phyloP scores from a whole-genome alignment of 2,797 vertebrate genomes.

The Helostoma temminkii region DNA sequence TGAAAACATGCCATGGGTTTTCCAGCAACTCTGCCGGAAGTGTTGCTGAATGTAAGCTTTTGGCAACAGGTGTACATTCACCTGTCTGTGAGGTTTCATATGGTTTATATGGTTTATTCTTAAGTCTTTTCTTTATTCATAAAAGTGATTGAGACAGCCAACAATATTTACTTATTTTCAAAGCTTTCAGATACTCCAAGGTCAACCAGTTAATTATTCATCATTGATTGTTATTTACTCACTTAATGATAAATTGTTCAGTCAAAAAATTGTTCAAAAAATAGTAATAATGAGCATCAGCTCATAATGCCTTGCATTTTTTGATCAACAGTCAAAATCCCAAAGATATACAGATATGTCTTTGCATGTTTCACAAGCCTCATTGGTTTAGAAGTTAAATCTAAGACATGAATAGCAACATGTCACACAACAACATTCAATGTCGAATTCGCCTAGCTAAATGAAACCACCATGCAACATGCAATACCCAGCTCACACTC shows the following conservation, averaged over 20 bases:
- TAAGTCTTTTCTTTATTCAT: no score
- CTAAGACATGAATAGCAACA: conserved; percentile 19
- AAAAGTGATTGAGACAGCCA: background rate
- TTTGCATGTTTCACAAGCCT: background rate
- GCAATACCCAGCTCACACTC: conserved; percentile 33
- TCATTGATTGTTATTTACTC: background rate
- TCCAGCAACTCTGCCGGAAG: conserved; percentile 2
- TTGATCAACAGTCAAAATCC: background rate
- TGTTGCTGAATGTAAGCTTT: background rate
- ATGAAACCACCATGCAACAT: conserved; percentile 19
- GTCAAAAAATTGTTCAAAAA: background rate
- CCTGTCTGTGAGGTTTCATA: background rate
- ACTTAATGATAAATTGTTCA: background rate
- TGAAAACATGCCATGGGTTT: conserved; percentile 7
- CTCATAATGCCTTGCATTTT: background rate
- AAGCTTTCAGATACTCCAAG: background rate
- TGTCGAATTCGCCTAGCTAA: conserved; percentile 27
- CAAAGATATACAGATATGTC: background rate
- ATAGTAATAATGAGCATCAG: background rate
- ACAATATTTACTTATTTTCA: background rate
- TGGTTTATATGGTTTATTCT: background rate
- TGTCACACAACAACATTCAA: background rate
- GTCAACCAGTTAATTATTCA: background rate
- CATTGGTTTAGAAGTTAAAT: background rate
- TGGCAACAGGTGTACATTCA: background rate